Evolutionary conservation across 2,888 invertebrate species (phyloP), one percentile per base, ranked within the genome.

Genomic region (Polyommatus icarus): DNA sequence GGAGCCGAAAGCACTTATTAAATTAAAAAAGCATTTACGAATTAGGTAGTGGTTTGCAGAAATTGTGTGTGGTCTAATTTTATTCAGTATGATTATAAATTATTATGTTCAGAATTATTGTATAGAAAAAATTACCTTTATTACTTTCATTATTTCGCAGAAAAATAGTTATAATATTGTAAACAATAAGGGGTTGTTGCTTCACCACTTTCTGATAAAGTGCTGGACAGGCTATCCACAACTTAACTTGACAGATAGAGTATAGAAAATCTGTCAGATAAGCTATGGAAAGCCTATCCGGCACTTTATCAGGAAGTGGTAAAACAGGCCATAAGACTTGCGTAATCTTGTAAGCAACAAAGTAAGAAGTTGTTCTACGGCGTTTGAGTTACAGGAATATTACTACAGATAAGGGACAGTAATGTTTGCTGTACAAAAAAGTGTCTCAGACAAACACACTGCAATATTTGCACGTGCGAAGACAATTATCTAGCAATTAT

Each of bases 351-450:
- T 18, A 5, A 54, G 4, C 54, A 54, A 54, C 29, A 67, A 67
- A 29, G 67, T 67, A 67, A 67, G 6, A 67, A 18, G 29, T 67
- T 18, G 67, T 29, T 29, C 18, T 15, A 32, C 67, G 67, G 8
- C 61, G 4, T 67, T 1, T 29, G 15, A 67, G 6, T 32, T 32
- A 32, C 67, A 32, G 15, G 67, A 67, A 67, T 18, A 15, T 12
- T 18, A 1, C 12, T 15, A 67, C 67, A 32, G 67, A 67, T 32
- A 67, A 67, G 67, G 24, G 0, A 32, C 29, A 29, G 2, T 5
- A 73, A 46, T n/a, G 46, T 73, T 40, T 73, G 73, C 40, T 75
- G 7, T 18, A 54, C 15, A 75, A 75, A 75, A 75, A 75, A 75
- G 46, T 75, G 75, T 29, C 75, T 54, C 29, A 8, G 7, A 54